These are phyloP conservation scores for Synanthedon tipuliformis DNA, from an alignment of 2,888 invertebrate species.

Conservation along the genomic window DNA sequence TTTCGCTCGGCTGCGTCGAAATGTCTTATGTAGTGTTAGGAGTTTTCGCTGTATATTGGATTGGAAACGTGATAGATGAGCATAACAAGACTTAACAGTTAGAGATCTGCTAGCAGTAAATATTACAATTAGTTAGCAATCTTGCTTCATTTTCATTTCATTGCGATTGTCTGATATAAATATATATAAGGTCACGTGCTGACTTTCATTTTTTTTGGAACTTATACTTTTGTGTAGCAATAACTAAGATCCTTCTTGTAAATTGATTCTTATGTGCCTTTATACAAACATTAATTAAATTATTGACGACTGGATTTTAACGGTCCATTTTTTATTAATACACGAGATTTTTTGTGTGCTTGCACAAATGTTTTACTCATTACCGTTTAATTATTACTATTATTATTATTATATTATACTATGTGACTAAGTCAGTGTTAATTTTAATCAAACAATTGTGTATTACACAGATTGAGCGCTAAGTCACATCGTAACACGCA, in stretches of 20 bases:
- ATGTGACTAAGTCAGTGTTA: conserved; percentile 53
- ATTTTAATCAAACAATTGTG: conserved; percentile 37
- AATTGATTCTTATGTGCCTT: conserved; percentile 66
- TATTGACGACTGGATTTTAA: conserved; percentile 50
- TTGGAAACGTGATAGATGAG: conserved; percentile 1
- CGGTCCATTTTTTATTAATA: conserved; percentile 42
- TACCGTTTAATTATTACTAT: conserved; percentile 38
- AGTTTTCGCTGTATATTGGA: conserved; percentile 1
- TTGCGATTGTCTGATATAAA: too few relatives aligned
- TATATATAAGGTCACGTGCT: too few relatives aligned
- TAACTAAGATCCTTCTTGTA: conserved; percentile 21
- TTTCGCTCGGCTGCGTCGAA: too few relatives aligned
- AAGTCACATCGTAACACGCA: conserved; percentile 54
- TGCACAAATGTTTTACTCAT: conserved; percentile 60
- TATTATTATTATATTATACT: conserved; percentile 29
- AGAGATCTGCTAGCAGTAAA: neutral
- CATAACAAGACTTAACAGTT: neutral
- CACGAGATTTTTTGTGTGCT: conserved; percentile 50
- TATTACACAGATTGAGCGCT: conserved; percentile 47
- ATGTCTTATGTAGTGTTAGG: too few relatives aligned
- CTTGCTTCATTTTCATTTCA: too few relatives aligned
- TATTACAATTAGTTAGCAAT: too few relatives aligned
- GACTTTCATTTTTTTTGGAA: too few relatives aligned
- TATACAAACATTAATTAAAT: conserved; percentile 25
- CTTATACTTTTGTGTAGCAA: too few relatives aligned